Evolutionary conservation across 2,113 vertebrate genomes (phyloP).

Genomic region (Thunnus maccoyii): DNA sequence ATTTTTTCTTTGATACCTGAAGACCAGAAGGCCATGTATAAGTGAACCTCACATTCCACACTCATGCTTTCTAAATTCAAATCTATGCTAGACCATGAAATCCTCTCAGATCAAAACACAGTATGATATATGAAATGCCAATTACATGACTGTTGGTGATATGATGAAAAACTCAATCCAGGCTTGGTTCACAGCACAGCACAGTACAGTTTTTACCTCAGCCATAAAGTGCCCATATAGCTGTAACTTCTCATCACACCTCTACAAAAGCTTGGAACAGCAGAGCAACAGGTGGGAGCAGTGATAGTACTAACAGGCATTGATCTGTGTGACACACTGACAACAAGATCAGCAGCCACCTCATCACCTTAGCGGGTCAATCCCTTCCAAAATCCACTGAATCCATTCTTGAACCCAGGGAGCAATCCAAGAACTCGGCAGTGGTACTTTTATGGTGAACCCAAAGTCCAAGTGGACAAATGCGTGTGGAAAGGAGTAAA

Average conservation of each 20-base stretch:
- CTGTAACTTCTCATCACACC: neutral
- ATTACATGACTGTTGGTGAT: neutral
- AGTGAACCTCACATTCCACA: neutral
- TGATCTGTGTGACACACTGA: conserved; percentile 42
- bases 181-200: neutral
- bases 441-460: neutral
- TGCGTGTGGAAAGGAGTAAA: neutral
- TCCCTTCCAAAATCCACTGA: conserved; percentile 48
- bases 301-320: conserved; percentile 25
- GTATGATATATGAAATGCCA: neutral
- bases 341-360: conserved; percentile 41
- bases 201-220: neutral
- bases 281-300: conserved; percentile 37
- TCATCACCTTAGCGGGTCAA: conserved; percentile 49
- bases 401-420: conserved; percentile 36
- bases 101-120: neutral
- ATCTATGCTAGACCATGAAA: neutral
- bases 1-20: neutral
- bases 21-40: neutral
- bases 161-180: neutral
- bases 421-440: conserved; percentile 20
- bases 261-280: neutral
- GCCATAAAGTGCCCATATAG: neutral
- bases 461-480: conserved; percentile 2
- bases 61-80: conserved; percentile 5